phyloP scores from a whole-genome alignment of 2,888 invertebrate species.

The Caenorhabditis sp. region DNA sequence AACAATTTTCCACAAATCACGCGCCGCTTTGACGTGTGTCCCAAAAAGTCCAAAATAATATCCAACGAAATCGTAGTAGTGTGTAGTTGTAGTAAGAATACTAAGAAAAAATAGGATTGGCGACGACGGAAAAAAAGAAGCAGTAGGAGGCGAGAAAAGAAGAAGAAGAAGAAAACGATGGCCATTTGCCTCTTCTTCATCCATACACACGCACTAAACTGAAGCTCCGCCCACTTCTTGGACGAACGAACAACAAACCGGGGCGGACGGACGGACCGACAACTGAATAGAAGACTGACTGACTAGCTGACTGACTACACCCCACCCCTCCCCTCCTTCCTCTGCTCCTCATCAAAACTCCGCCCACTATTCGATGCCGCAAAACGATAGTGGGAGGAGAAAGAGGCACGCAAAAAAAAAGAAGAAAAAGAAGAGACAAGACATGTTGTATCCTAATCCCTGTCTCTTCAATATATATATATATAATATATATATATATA shows the following conservation, averaged over 20 bases:
- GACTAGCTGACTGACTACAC: neutral
- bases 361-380: neutral
- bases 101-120: neutral
- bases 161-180: neutral
- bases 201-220: neutral
- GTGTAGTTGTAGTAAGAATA: neutral
- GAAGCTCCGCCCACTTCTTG: neutral
- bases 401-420: too few relatives aligned
- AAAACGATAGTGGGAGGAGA: neutral
- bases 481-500: neutral
- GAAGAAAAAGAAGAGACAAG: neutral
- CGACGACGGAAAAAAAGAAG: neutral
- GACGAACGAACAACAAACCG: neutral
- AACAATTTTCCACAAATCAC: constrained; percentile 78
- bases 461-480: neutral
- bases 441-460: neutral
- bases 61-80: neutral
- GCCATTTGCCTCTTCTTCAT: neutral
- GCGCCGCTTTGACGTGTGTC: constrained; percentile 79
- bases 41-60: neutral
- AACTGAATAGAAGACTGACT: neutral
- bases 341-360: neutral
- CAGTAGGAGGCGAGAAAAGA: neutral
- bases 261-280: neutral
- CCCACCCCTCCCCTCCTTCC: neutral